Evolutionary conservation across 2,113 vertebrate species (phyloP).

Genomic region (Otolemur garnettii): DNA sequence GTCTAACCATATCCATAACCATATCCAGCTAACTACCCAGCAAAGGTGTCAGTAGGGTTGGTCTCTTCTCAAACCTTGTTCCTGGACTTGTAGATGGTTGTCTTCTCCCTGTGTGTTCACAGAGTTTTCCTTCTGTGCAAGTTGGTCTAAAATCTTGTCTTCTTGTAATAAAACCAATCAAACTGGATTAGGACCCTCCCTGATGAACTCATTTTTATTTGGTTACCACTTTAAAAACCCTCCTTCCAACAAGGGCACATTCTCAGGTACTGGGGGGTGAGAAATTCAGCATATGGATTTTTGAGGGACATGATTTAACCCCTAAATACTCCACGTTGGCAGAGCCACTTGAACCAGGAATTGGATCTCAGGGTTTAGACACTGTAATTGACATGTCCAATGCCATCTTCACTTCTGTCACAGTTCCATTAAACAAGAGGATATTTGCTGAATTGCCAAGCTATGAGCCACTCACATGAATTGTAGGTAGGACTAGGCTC

Average conservation of each 20-base stretch:
- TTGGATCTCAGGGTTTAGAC: neutral
- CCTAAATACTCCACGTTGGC: neutral
- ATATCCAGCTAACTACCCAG: too few species aligned
- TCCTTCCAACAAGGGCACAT: neutral
- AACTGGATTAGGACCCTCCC: neutral
- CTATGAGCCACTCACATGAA: neutral
- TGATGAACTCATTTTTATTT: neutral
- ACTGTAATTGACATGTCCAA: neutral
- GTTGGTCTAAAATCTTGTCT: neutral
- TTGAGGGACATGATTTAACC: neutral
- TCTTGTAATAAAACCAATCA: neutral
- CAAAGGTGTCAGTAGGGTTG: neutral
- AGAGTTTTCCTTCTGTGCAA: neutral
- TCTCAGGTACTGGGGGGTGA: neutral
- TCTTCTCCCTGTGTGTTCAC: neutral
- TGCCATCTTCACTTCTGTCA: neutral
- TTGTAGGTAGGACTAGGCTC: neutral
- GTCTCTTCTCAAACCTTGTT: neutral
- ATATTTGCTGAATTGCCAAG: neutral
- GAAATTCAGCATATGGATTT: neutral
- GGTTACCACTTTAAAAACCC: neutral
- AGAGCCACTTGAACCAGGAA: neutral
- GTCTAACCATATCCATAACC: too few species aligned
- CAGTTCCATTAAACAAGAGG: neutral
- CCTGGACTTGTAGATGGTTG: neutral